Conservation (phyloP, 2,113 vertebrate species). For the Chlamydotis undulata region DNA sequence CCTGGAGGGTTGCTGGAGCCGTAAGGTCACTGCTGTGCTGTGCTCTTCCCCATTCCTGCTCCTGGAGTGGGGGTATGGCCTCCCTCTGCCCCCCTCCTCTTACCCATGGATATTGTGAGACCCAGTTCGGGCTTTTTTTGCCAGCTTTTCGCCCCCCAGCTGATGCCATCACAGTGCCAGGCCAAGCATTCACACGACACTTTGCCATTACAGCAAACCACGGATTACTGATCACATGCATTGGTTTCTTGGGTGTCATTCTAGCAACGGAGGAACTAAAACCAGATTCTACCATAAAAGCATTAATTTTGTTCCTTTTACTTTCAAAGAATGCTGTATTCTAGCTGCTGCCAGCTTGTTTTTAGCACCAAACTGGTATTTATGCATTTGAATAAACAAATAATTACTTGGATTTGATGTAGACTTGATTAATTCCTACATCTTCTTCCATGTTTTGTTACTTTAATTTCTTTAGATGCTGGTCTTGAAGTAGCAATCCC, state of each 20-base stretch:
- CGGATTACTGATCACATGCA: no score
- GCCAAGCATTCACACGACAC: fast-evolving
- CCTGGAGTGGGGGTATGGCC: fast-evolving
- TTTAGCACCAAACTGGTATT: not conserved
- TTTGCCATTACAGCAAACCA: not conserved
- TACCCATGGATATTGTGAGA: fast-evolving
- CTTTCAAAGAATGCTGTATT: not conserved
- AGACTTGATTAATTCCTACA: not conserved
- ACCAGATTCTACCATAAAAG: not conserved
- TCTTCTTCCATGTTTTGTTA: not conserved
- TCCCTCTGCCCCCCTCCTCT: not conserved
- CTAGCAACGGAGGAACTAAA: not conserved
- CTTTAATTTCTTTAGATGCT: not conserved
- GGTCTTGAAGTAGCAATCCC: not conserved
- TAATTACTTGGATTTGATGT: not conserved
- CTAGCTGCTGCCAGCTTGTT: not conserved
- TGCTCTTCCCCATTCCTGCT: not conserved
- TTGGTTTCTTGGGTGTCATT: not conserved
- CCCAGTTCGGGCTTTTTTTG: not conserved
- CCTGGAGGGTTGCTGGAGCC: not conserved
- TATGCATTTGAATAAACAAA: not conserved
- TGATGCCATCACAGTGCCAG: not conserved
- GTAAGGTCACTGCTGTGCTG: not conserved
- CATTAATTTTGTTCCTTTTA: not conserved
- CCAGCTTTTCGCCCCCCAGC: not conserved